Conservation (phyloP, 2,113 vertebrate species). For the Campylomormyrus tamandua region DNA sequence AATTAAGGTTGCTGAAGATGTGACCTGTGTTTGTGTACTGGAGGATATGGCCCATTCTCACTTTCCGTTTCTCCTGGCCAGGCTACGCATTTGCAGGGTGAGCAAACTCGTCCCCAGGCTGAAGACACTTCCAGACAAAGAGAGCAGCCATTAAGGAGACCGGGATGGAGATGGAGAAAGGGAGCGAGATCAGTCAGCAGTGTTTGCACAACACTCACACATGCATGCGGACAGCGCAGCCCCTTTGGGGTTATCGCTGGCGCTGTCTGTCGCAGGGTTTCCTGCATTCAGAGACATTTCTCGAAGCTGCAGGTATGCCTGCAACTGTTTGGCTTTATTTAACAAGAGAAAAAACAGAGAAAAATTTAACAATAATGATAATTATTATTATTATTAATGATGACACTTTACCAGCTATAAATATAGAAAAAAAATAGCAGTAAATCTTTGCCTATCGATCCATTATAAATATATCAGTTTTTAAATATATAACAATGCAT, state of each 20-base stretch:
- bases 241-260: neutral
- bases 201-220: neutral
- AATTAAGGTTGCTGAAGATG: neutral
- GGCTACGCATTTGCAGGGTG: neutral
- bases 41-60: conserved; percentile 1
- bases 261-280: neutral
- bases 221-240: neutral
- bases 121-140: neutral
- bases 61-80: conserved; percentile 11
- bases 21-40: neutral
- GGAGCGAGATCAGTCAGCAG: neutral
- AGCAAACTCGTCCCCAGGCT: neutral
- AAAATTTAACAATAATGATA: neutral
- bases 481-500: neutral
- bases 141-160: neutral
- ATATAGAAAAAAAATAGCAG: neutral
- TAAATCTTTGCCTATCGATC: neutral
- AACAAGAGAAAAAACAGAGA: neutral
- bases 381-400: neutral
- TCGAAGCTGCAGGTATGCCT: neutral
- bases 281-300: neutral
- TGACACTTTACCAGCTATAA: neutral
- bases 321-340: neutral
- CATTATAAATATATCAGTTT: neutral
- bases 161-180: neutral